Base-by-base conservation (phyloP, 2,888 invertebrate species). In the Alsophila aescularia region DNA sequence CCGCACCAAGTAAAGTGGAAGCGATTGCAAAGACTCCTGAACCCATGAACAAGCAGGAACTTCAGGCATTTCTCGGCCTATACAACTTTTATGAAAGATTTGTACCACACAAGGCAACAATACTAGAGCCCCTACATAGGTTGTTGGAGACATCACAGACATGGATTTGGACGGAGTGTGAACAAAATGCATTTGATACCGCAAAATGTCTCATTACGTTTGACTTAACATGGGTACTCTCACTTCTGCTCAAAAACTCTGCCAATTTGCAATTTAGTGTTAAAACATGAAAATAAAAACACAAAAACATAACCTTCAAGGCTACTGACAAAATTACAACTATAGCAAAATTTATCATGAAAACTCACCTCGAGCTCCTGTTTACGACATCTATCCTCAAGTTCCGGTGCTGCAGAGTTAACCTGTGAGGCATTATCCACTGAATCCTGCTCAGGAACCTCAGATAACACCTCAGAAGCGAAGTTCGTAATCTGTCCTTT, bases 401-500 rank as follows among this genome's bases (percentile, higher is more conserved):
- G 85, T 63, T 93, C 91, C 64, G 91, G 88, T 21, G 88, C 83
- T 66, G 85, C 54, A 60, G 81, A 48, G 29, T 78, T 75, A 21
- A 52, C 64, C 56, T 60, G 69, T 40, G 73, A 59, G 45, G 75
- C 60, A 64, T 69, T 74, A 58, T 77, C 80, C 29, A 58, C 74
- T 52, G 66, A 60, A 69, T 81, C 79, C 73, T 94, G 94, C 56
- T 90, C 93, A 72, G 93, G 92, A 62, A 92, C 93, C 72, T 97
- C 97, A 64, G 96, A 94, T 78, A 98, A 93, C 70, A 98, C 97
- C 87, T 97, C 97, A 81, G 96, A 96, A 55, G 98, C 97, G 75
- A 98, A 95, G 90, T 93, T 97, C 29, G 95, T 94, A 73, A 98
- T 94, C 92, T 98, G 98, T 67, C 97, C 98, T 84, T 97, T 97